Conservation (phyloP, 2,113 vertebrate species). For the Bothrops jararaca region DNA sequence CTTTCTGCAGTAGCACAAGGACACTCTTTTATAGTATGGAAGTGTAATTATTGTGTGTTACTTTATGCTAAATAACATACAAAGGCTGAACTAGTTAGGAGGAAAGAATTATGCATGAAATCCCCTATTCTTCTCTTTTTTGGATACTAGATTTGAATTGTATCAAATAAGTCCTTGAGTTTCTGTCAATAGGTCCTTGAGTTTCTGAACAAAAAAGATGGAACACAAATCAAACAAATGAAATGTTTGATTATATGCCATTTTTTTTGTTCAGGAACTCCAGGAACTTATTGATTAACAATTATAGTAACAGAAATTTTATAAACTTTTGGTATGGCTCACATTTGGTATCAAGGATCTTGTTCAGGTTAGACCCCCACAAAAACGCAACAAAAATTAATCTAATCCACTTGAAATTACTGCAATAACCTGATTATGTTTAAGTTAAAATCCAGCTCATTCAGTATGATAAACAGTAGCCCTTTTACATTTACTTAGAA, state of each 20-base stretch:
- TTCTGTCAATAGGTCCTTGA: neutral
- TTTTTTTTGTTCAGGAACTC: neutral
- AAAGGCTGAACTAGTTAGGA: neutral
- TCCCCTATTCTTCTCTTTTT: neutral
- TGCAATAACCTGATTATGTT: neutral
- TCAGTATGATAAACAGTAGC: neutral
- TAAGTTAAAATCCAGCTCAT: neutral
- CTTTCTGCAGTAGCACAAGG: neutral
- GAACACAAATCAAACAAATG: neutral
- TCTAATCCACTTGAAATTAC: neutral
- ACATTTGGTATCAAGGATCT: neutral
- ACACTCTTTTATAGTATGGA: neutral
- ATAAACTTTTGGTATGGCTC: neutral
- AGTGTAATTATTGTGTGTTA: neutral
- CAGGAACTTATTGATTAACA: neutral
- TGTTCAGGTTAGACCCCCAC: neutral
- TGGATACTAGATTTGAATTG: neutral
- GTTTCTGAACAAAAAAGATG: neutral
- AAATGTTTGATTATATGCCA: neutral
- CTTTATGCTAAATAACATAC: neutral
- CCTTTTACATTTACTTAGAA: neutral
- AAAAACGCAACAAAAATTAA: neutral
- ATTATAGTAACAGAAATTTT: neutral
- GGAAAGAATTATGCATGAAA: neutral
- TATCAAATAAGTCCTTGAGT: neutral